Base-by-base conservation (phyloP, 2,888 invertebrate species). In the Liopterus haemorrhoidalis region DNA sequence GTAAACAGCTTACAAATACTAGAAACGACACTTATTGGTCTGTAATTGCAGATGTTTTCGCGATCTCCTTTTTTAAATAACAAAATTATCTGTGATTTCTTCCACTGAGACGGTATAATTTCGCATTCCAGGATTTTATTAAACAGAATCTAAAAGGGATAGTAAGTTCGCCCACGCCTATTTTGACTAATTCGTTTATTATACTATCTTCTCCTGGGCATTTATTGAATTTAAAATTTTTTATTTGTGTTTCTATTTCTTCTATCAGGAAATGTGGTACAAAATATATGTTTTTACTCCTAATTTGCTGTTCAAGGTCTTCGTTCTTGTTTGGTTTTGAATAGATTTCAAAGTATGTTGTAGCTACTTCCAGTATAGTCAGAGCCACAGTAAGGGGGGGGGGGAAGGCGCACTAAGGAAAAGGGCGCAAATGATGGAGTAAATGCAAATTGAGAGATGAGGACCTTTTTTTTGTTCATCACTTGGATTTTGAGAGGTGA, bases 281-380 rank as follows among this genome's bases (percentile, higher is more conserved):
- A 4, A 16, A 15, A 28, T 28, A n/a, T 28, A 5, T 28, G n/a
- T n/a, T n/a, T n/a, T n/a, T n/a, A 3, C 20, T 33, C 19, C n/a
- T 6, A 18, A n/a, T 33, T 8, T n/a, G n/a, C n/a, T n/a, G n/a
- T n/a, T n/a, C n/a, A n/a, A n/a, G n/a, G n/a, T n/a, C n/a, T n/a
- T n/a, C n/a, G n/a, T n/a, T 18, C 9, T 18, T 15, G 11, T 3
- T 28, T 28, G 5, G 8, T 5, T 9, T 28, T 9, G 11, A 28
- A n/a, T 9, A 28, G 8, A n/a, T n/a, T 11, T 28, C 28, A n/a
- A 11, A 28, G 28, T 28, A 28, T 28, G 8, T 28, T 28, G 28
- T 9, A n/a, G 28, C 28, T 28, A 11, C 11, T 28, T 28, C 28
- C 11, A 11, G n/a, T 5, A 28, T 28, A n/a, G n/a, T n/a, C n/a